Evolutionary conservation across 2,888 invertebrate species (phyloP), one percentile per base, ranked within the genome.

Genomic region (Dynastes hyllus): DNA sequence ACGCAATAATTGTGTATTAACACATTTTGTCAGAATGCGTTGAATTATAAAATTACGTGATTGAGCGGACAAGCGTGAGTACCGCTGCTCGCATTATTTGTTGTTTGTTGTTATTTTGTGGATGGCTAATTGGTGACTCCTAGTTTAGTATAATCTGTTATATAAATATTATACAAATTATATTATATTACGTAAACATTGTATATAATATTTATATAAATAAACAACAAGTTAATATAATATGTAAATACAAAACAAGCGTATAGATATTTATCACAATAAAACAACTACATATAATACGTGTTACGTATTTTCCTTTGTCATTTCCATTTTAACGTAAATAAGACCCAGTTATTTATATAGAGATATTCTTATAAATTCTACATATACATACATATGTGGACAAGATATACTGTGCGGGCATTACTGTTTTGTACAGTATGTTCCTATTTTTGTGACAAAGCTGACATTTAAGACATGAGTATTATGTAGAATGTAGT

Each of bases 391-490:
- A 84, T 84, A 85, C 79, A 81, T 83, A 81, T 84, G 86, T 88
- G 88, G 88, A 88, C 88, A 87, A 88, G 88, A 87, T 87, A 85
- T 88, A 88, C 88, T 88, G 88, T 88, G 88, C 87, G 88, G 88
- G 88, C 88, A 84, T 85, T 86, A 87, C 85, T 84, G 81, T 78
- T 53, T 79, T 75, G 45, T 75, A 61, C 73, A 75, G 63, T 63
- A 61, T 63, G 73, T 75, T 75, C 63, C 73, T 40, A 45, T 75
- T 81, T 70, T 65, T 70, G 73, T 78, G 73, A 65, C 70, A 27
- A 77, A 58, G 65, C 65, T 63, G 66, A 63, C 9, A 67, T 75
- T 45, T 50, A 45, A 70, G 22, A 27, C 50, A 13, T 63, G 61
- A 37, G 37, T 55, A 53, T 32, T 32, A 53, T 53, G 32, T 22